Conservation (phyloP, 2,888 invertebrate genomes). For the Alitta virens region DNA sequence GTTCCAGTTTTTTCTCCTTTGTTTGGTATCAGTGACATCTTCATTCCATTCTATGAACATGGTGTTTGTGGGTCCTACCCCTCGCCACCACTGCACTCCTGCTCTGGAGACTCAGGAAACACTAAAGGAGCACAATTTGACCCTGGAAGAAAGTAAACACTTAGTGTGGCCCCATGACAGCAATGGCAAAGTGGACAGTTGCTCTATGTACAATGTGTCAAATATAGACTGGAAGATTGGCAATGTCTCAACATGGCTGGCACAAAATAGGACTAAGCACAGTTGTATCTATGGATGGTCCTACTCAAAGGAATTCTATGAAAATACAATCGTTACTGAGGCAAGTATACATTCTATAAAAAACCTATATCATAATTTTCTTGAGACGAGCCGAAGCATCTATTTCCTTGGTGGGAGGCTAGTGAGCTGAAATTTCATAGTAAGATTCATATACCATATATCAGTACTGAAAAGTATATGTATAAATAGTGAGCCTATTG, state of each 20-base stretch:
- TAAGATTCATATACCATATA: too few relatives aligned
- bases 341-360: too few relatives aligned
- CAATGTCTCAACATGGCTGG: slow-evolving; percentile 3
- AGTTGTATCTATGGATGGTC: slow-evolving; percentile 1
- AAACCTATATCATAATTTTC: too few relatives aligned
- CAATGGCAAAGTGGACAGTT: background rate
- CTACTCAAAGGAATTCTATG: slow-evolving; percentile 6
- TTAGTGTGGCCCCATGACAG: background rate
- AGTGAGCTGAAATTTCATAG: too few relatives aligned
- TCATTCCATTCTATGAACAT: slow-evolving; percentile 19
- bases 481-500: too few relatives aligned
- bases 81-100: background rate
- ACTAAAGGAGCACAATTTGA: background rate
- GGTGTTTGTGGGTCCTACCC: slow-evolving; percentile 16
- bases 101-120: too few relatives aligned
- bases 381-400: too few relatives aligned
- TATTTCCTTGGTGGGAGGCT: too few relatives aligned
- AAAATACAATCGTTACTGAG: slow-evolving; percentile 12
- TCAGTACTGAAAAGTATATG: too few relatives aligned
- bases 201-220: slow-evolving; percentile 4
- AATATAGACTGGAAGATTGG: slow-evolving; percentile 9
- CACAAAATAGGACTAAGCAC: background rate
- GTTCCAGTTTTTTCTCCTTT: slow-evolving; percentile 13
- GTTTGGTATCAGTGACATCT: slow-evolving; percentile 12
- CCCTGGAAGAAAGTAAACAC: background rate